Base-by-base conservation (phyloP, 2,888 invertebrate species). In the Monopis laevigella region DNA sequence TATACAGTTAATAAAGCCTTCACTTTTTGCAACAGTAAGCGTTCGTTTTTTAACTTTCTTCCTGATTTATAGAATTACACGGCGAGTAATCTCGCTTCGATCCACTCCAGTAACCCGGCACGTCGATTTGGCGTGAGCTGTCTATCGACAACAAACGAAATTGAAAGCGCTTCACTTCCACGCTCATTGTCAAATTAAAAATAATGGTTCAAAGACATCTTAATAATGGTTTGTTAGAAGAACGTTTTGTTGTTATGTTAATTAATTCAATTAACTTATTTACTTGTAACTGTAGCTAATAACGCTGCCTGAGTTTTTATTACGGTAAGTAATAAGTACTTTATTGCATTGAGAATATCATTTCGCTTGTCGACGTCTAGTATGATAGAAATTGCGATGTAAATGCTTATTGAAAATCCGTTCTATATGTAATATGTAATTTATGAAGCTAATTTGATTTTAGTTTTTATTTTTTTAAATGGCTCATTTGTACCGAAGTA, bases 51-150 rank as follows among this genome's bases (percentile, higher is more conserved):
- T 19, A 16, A 65, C 68, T 70, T 72, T 70, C 58, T 55, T 51
- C 47, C 55, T 51, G 53, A 49, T 59, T 67, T 56, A 62, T 58
- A 57, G 51, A 65, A 71, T 73, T 66, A 66, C 59, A 67, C 53
- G 66, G 61, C 51, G 48, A 45, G 51, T 64, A 66, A 61, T 62
- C 52, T 58, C 49, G 54, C 56, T 62, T 59, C 58, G 59, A 62
- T 58, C 49, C 59, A 64, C 58, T 48, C 58, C 50, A 55, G 50
- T 59, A 54, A 54, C 48, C 53, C 45, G 39, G 47, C 49, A 56
- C 59, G 59, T 63, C 51, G 51, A 62, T 59, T 61, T 51, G 52
- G 48, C 54, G 56, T 53, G 55, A 40, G 36, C 39, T 24, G 19
- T 19, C 40, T 19, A 28, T 27, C 39, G 32, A 24, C 26, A 29